Evolutionary conservation across 2,888 invertebrate genomes (phyloP).

Genomic region (Allophyes oxyacanthae): DNA sequence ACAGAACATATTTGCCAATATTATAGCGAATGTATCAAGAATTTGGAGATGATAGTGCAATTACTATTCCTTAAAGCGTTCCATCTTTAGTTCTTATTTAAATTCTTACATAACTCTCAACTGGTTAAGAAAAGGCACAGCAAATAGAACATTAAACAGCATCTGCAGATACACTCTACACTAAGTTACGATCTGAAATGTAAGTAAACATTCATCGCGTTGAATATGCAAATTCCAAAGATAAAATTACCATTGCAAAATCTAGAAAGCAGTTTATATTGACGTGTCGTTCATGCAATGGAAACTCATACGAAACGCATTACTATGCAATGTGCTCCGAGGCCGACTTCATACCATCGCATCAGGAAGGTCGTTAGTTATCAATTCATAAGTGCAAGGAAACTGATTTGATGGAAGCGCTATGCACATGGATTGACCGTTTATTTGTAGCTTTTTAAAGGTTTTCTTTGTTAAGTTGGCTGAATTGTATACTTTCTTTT

Average conservation of each 20-base stretch:
- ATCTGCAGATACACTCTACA: constrained; percentile 17
- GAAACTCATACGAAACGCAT: constrained; percentile 60
- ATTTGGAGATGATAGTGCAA: constrained; percentile 13
- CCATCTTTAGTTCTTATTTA: neutral
- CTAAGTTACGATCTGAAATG: constrained; percentile 10
- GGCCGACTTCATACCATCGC: constrained; percentile 62
- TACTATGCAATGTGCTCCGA: constrained; percentile 67
- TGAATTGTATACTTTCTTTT: neutral
- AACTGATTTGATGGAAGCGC: constrained; percentile 33
- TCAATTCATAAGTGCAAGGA: constrained; percentile 62
- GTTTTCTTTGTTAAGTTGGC: neutral
- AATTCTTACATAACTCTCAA: constrained; percentile 13
- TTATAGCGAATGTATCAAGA: constrained; percentile 5
- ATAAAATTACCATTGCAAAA: constrained; percentile 44
- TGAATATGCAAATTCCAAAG: constrained; percentile 31
- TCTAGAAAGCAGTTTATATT: constrained; percentile 42
- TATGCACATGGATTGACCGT: constrained; percentile 10
- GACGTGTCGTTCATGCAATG: constrained; percentile 59
- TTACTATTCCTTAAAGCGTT: neutral
- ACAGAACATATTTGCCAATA: constrained; percentile 2
- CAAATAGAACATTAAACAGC: constrained; percentile 17
- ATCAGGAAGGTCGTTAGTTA: constrained; percentile 67
- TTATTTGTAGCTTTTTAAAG: neutral
- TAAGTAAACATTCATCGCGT: constrained; percentile 15
- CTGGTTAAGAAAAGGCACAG: constrained; percentile 11